Percentiles rank a stretch among this genome's conserved stretches.
Evolutionary conservation across 1,140 invertebrate genomes (phyloP).

Genomic region (Sitophilus oryzae): DNA sequence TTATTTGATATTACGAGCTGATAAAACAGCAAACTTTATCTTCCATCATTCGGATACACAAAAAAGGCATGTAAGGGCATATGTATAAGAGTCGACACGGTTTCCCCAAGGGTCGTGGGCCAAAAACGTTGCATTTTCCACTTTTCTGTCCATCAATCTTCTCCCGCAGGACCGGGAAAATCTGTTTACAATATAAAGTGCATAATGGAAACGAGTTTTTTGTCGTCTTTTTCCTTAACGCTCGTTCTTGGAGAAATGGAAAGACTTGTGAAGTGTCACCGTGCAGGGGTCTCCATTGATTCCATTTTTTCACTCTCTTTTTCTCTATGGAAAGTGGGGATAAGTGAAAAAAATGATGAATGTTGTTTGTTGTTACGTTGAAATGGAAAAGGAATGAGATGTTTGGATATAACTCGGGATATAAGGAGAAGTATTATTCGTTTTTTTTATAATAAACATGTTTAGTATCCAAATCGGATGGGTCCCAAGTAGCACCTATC

Average conservation of each 20-base stretch:
- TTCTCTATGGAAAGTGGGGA: not conserved
- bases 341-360: not conserved
- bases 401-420: no score
- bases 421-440: no score
- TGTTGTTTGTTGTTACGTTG: not conserved
- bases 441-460: no score
- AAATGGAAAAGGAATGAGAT: no score
- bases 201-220: slow-evolving; percentile 9
- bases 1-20: no score
- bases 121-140: slow-evolving; percentile 28
- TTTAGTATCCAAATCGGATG: no score
- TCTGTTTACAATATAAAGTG: slow-evolving; percentile 9
- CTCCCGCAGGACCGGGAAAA: not conserved
- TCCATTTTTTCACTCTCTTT: not conserved
- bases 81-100: slow-evolving; percentile 32
- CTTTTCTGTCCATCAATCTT: slow-evolving; percentile 30
- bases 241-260: not conserved
- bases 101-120: slow-evolving; percentile 27
- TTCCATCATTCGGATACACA: no score
- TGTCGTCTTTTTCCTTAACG: no score
- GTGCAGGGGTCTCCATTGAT: not conserved
- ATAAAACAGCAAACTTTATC: no score
- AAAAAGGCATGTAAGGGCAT: no score
- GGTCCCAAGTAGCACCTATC: no score
- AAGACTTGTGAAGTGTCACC: not conserved